Evolutionary conservation across 2,113 vertebrate species (phyloP).

Genomic region (Hippocampus zosterae): DNA sequence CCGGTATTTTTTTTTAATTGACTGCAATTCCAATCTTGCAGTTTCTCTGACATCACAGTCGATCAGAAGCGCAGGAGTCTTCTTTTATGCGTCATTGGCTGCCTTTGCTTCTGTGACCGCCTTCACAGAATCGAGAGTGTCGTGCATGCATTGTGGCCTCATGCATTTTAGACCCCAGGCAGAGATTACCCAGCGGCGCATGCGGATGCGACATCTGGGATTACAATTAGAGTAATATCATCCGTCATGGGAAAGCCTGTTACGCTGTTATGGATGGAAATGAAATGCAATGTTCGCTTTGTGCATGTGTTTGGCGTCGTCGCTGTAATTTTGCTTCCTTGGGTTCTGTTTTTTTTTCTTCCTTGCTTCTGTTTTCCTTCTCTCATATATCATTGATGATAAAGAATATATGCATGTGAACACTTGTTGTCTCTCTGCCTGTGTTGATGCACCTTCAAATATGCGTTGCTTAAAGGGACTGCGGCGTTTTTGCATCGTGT

Average conservation of each 20-base stretch:
- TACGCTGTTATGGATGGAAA: constrained; percentile 37
- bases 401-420: too few relatives aligned
- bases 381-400: constrained; percentile 9
- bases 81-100: background rate
- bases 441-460: too few relatives aligned
- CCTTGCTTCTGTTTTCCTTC: background rate
- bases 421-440: too few relatives aligned
- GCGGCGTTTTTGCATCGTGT: too few relatives aligned
- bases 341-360: too few relatives aligned
- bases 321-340: background rate
- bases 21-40: too few relatives aligned
- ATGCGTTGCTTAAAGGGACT: too few relatives aligned
- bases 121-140: background rate
- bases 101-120: background rate
- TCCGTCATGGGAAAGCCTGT: constrained; percentile 51
- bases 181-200: constrained; percentile 44
- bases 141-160: background rate
- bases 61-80: background rate
- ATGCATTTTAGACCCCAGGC: constrained; percentile 14
- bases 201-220: constrained; percentile 53
- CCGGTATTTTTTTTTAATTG: too few relatives aligned
- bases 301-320: constrained; percentile 12
- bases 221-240: constrained; percentile 58
- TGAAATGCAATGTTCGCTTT: constrained; percentile 27
- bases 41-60: background rate